Percentiles rank a stretch among this genome's conserved stretches.
Evolutionary conservation across 2,113 vertebrate species (phyloP).

Genomic region (Paralichthys olivaceus): DNA sequence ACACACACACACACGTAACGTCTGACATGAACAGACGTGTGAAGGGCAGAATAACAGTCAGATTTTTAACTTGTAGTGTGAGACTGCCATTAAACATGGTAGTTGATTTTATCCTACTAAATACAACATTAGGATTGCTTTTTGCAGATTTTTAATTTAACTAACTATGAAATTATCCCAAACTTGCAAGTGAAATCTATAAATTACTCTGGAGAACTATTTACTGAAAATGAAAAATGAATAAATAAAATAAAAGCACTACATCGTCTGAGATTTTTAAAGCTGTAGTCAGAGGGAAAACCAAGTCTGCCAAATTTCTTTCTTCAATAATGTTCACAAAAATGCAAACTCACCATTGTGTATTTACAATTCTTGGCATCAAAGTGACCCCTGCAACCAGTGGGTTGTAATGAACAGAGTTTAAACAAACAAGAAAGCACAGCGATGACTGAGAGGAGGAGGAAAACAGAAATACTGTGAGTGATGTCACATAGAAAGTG

Average conservation of each 20-base stretch:
- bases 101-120: background rate
- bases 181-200: background rate
- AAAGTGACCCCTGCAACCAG: slow-evolving; percentile 57
- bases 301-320: slow-evolving; percentile 55
- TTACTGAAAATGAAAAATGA: background rate
- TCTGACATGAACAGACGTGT: slow-evolving; percentile 56
- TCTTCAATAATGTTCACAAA: slow-evolving; percentile 62
- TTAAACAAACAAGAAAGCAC: slow-evolving; percentile 75
- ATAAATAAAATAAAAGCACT: background rate
- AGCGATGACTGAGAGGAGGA: slow-evolving; percentile 63
- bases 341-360: slow-evolving; percentile 45
- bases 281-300: slow-evolving; percentile 1
- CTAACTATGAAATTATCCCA: background rate
- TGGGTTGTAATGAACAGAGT: slow-evolving; percentile 67
- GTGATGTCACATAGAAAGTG: slow-evolving; percentile 67
- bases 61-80: slow-evolving; percentile 24
- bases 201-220: too few species aligned
- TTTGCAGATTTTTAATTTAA: slow-evolving; percentile 10
- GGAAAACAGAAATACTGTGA: slow-evolving; percentile 63
- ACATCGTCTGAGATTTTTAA: background rate
- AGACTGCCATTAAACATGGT: slow-evolving; percentile 18
- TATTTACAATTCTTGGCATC: slow-evolving; percentile 64
- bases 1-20: slow-evolving; percentile 25
- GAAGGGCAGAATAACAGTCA: slow-evolving; percentile 59
- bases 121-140: background rate